Base-by-base conservation (phyloP, 64 coral and sea anemone species). In the Cladopsammia gracilis region DNA sequence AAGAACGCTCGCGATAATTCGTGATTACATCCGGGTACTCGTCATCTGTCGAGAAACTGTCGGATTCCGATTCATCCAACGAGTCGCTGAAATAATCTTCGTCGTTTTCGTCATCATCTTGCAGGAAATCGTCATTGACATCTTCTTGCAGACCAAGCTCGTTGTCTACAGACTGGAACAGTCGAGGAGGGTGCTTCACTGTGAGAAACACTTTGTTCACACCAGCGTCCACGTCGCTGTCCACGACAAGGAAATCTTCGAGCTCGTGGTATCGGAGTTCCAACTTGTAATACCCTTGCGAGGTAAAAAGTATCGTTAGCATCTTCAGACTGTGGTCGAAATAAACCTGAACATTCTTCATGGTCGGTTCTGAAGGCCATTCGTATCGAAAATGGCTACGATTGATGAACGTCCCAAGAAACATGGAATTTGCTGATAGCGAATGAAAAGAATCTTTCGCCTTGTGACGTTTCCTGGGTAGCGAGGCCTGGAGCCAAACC, bases 321-420 rank as follows among this genome's bases (percentile, higher is more conserved):
- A 70, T 80, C 49, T 96, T 96, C 11, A 99, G 86, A 47, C 96
- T 95, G 80, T 99, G 98, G 34, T 99, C 94, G 58, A 99, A 96
- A n/a, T 89, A n/a, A n/a, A 91, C 83, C 44, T 71, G 46, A 77
- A 88, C 22, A 34, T 44, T 59, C 9, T 76, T 58, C 14, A 88
- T 14, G 0, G 15, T 78, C 22, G 94, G 70, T 59, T 51, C 42
- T 23, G 43, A 2, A 64, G 78, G 88, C 98, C 98, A 96, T 25
- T 99, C 82, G 50, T 46, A 71, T 10, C 50, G 86, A 86, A 88
- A 99, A 34, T 90, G 87, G 14, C 68, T 79, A 7, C 88, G 87
- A 25, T 62, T 84, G 12, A 84, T 51, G 61, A 96, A 96, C 51
- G 93, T 94, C 10, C 96, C 96, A 6, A 98, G 57, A 42, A 46